These are phyloP conservation scores for Microcebus jonahi DNA, from an alignment of 2,113 vertebrate species.

Conservation along the genomic window DNA sequence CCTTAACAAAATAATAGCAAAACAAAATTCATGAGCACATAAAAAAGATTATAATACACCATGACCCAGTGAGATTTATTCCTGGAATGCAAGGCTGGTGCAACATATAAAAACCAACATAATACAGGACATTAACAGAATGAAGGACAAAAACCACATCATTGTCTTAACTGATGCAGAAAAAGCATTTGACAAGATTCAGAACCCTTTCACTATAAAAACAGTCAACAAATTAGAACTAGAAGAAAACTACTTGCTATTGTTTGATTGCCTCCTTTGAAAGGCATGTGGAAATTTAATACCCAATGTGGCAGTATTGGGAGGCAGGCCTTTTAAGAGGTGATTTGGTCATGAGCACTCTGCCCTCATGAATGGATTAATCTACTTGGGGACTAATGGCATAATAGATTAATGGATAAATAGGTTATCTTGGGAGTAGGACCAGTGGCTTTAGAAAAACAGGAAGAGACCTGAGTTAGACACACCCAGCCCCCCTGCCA, in stretches of 20 bases:
- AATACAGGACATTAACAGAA: conserved; percentile 30
- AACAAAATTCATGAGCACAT: neutral
- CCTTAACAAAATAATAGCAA: conserved; percentile 39
- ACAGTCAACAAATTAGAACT: neutral
- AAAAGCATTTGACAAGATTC: neutral
- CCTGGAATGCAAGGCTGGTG: neutral
- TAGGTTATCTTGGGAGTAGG: neutral
- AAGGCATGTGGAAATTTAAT: neutral
- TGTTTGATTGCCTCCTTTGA: neutral
- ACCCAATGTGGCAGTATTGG: neutral
- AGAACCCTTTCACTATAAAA: conserved; percentile 1
- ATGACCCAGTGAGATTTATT: conserved; percentile 31
- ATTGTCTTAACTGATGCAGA: neutral
- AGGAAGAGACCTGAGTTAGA: neutral
- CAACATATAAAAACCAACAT: neutral
- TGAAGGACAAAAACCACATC: neutral
- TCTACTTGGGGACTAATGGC: neutral
- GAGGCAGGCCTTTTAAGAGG: neutral
- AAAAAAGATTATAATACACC: conserved; percentile 5
- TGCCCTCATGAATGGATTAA: neutral
- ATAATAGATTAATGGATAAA: no score
- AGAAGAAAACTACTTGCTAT: neutral
- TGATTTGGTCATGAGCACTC: neutral
- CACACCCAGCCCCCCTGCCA: neutral
- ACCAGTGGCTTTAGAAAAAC: neutral